Conservation (phyloP, 2,113 vertebrate species). For the Acrocephalus arundinaceus region DNA sequence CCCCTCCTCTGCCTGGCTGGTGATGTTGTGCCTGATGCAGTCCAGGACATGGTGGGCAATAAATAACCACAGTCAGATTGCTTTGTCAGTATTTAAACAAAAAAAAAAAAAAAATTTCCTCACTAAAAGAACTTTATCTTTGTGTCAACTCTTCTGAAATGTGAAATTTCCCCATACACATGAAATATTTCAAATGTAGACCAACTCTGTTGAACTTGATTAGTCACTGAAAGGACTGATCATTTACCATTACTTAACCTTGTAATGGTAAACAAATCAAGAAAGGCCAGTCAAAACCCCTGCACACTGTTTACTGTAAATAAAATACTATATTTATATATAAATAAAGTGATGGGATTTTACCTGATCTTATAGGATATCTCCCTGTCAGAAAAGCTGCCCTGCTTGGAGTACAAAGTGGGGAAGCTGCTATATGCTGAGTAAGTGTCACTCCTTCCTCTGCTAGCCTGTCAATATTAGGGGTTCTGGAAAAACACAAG, state of each 20-base stretch:
- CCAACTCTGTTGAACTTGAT: neutral
- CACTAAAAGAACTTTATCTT: neutral
- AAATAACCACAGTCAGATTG: neutral
- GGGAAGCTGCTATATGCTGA: constrained; percentile 85
- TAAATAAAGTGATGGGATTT: neutral
- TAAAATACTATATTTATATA: neutral
- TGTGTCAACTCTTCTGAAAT: neutral
- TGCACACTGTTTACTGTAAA: neutral
- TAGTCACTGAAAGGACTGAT: neutral
- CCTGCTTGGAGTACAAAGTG: constrained; percentile 88
- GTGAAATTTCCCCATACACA: neutral
- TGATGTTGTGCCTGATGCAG: accelerated
- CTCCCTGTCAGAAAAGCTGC: constrained; percentile 90
- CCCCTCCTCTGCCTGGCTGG: neutral
- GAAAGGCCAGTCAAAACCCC: neutral
- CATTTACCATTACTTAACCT: neutral
- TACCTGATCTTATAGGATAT: constrained; percentile 88
- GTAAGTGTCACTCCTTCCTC: constrained; percentile 81
- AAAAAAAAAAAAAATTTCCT: neutral
- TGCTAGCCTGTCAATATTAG: constrained; percentile 83
- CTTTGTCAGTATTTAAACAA: neutral
- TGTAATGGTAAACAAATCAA: neutral
- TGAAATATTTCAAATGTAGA: neutral
- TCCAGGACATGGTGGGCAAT: neutral
- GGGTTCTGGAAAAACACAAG: constrained; percentile 75